These are phyloP conservation scores for Labroides dimidiatus DNA, from an alignment of 2,797 vertebrate species.

Conservation along the genomic window DNA sequence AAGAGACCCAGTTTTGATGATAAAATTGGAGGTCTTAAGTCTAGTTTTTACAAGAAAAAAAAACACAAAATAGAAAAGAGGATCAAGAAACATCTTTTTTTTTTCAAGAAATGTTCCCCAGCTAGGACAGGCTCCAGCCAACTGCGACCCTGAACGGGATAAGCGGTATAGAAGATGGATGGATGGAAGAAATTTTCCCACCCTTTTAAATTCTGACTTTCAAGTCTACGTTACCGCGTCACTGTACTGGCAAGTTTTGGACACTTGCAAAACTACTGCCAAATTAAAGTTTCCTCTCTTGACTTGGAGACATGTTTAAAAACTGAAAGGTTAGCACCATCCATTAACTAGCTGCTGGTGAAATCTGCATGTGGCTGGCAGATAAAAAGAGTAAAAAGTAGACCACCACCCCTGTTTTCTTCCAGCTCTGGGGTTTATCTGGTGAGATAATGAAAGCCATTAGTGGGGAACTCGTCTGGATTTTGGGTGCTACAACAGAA, in stretches of 20 bases:
- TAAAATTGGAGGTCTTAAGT: background rate
- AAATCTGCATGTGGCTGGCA: slow-evolving; percentile 31
- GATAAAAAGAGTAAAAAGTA: slow-evolving; percentile 1
- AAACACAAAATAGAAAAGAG: background rate
- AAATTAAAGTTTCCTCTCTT: background rate
- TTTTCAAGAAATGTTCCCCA: background rate
- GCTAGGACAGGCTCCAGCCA: no score
- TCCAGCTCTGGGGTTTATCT: slow-evolving; percentile 1
- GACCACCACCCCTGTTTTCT: background rate
- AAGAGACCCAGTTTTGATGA: background rate
- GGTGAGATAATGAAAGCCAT: slow-evolving; percentile 38
- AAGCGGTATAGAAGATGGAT: no score
- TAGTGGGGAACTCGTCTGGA: slow-evolving; percentile 2
- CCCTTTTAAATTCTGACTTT: no score
- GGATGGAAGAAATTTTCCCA: no score
- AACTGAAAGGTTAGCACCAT: slow-evolving; percentile 35
- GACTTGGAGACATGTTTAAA: background rate
- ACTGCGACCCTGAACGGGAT: no score
- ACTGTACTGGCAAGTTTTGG: background rate
- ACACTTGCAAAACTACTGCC: background rate
- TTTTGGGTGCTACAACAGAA: background rate
- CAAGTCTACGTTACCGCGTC: no score
- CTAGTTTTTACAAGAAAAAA: background rate
- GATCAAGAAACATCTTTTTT: background rate
- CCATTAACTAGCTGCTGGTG: slow-evolving; percentile 15